A percentile compares a stretch with the other conserved stretches of the same genome.
Conservation (phyloP, 2,888 invertebrate species). For the Operophtera brumata region DNA sequence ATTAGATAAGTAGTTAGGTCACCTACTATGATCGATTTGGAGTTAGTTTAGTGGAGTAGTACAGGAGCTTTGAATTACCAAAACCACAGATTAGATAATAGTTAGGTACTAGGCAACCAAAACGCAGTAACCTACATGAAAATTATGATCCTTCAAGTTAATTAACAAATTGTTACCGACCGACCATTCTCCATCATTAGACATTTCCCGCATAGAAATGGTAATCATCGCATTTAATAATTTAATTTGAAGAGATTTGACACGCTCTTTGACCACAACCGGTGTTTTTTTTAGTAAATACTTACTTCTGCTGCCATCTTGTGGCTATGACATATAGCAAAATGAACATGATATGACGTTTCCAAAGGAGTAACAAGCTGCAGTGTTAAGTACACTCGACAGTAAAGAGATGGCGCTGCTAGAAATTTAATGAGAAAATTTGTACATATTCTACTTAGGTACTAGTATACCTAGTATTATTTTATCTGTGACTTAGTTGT, state of each 20-base stretch:
- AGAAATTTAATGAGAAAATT: not conserved
- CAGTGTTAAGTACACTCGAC: not conserved
- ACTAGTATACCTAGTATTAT: too few species aligned
- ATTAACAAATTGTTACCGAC: not conserved
- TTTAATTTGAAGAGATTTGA: slow-evolving; percentile 1
- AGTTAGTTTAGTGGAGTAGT: too few species aligned
- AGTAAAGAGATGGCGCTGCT: slow-evolving; percentile 4
- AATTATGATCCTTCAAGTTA: not conserved
- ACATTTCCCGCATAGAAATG: not conserved
- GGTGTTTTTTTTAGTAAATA: not conserved
- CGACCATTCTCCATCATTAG: not conserved
- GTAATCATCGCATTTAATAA: not conserved
- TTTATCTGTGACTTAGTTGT: too few species aligned
- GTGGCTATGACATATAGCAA: not conserved
- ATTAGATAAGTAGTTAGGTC: too few species aligned
- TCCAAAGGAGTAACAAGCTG: not conserved
- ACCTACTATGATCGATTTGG: too few species aligned
- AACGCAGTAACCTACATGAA: too few species aligned
- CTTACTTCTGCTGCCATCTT: slow-evolving; percentile 7
- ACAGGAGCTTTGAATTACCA: too few species aligned
- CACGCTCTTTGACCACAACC: not conserved
- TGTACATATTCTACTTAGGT: too few species aligned
- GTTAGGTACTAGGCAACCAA: too few species aligned
- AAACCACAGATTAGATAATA: too few species aligned
- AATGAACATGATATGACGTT: not conserved